Evolutionary conservation across 1,140 invertebrate genomes (phyloP).

Genomic region (Tetragonula clypearis): DNA sequence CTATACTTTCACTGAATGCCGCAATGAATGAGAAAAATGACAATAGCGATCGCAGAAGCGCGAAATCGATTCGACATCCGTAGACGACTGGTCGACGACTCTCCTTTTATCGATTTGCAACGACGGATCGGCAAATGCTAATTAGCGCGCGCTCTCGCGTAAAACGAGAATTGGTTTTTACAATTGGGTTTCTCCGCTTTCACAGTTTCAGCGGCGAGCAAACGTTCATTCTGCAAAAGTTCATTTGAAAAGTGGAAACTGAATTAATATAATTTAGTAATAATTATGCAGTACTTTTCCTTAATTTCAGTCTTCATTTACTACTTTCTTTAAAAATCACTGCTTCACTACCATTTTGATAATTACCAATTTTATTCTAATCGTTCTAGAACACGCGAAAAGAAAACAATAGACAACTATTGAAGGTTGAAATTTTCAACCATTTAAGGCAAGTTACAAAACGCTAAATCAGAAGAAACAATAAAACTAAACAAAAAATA

Average conservation of each 20-base stretch:
- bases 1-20: constrained; percentile 25
- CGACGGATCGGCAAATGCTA: constrained; percentile 16
- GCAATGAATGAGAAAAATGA: background rate
- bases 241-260: background rate
- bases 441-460: background rate
- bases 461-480: too few relatives aligned
- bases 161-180: constrained; percentile 6
- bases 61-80: constrained; percentile 27
- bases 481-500: too few relatives aligned
- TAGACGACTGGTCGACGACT: background rate
- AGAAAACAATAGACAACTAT: background rate
- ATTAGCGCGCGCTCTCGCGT: constrained; percentile 1
- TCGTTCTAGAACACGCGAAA: too few relatives aligned
- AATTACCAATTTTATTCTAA: background rate
- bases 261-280: background rate
- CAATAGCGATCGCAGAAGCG: constrained; percentile 22
- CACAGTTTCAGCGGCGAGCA: background rate
- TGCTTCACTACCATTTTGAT: background rate
- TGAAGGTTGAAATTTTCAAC: background rate
- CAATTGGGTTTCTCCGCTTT: constrained; percentile 15
- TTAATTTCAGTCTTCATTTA: background rate
- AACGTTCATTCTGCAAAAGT: background rate
- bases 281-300: background rate
- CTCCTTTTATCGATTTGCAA: background rate
- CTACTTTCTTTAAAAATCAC: too few relatives aligned